phyloP scores from a whole-genome alignment of 2,797 vertebrate species.

The Trachops cirrhosus region DNA sequence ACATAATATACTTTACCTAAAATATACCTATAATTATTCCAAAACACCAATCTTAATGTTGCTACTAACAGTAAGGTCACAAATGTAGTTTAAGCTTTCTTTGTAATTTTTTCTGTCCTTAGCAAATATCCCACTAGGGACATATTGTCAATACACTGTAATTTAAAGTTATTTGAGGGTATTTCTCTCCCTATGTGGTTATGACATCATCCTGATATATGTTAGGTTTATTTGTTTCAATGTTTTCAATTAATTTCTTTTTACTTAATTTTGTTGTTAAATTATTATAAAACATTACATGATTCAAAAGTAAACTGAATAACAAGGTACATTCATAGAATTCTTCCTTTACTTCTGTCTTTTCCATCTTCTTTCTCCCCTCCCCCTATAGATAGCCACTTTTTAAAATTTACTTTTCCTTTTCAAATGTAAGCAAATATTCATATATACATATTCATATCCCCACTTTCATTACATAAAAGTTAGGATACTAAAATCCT shows the following conservation, averaged over 20 bases:
- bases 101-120: not conserved
- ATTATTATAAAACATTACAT: not conserved
- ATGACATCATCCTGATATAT: not conserved
- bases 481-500: not conserved
- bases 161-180: not conserved
- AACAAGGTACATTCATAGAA: not conserved
- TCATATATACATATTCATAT: not conserved
- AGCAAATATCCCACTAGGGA: not conserved
- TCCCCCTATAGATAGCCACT: not conserved
- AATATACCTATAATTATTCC: not conserved
- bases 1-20: not conserved
- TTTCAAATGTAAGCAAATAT: not conserved
- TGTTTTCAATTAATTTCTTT: not conserved
- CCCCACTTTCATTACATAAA: not conserved
- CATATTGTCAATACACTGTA: not conserved
- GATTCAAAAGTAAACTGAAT: not conserved
- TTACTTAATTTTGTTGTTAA: conserved; percentile 7
- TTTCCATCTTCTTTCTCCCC: not conserved
- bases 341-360: not conserved
- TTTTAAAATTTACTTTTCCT: not conserved
- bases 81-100: not conserved
- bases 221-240: not conserved
- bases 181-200: not conserved
- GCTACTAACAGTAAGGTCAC: not conserved
- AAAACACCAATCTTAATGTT: not conserved